Conservation (phyloP, 1,140 invertebrate genomes). For the Scaptomyza graminum region DNA sequence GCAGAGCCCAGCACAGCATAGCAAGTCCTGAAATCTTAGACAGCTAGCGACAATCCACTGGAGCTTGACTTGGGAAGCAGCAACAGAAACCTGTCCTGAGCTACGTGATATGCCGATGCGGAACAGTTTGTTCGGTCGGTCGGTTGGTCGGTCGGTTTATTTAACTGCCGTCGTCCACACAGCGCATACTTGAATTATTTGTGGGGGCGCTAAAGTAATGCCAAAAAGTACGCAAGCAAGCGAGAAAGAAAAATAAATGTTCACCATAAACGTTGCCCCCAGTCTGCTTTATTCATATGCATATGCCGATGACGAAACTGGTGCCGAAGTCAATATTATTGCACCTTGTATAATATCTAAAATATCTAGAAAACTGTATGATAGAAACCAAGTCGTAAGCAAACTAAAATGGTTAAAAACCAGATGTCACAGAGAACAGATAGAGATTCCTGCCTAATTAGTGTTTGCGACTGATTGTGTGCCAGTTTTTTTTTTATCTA, state of each 20-base stretch:
- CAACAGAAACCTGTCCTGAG: slow-evolving; percentile 29
- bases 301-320: no score
- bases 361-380: no score
- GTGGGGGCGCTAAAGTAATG: slow-evolving; percentile 62
- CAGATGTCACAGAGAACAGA: no score
- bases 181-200: slow-evolving; percentile 79
- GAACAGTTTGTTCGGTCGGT: not conserved
- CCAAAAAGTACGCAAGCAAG: slow-evolving; percentile 66
- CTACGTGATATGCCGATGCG: slow-evolving; percentile 11
- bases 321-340: no score
- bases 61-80: not conserved
- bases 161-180: slow-evolving; percentile 76
- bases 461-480: not conserved
- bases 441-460: no score
- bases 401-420: no score
- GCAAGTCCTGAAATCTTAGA: slow-evolving; percentile 14
- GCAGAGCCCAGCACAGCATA: not conserved
- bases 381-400: no score
- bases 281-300: no score
- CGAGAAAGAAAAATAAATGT: not conserved
- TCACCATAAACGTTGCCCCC: no score
- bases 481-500: slow-evolving; percentile 20
- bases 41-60: slow-evolving; percentile 2
- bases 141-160: slow-evolving; percentile 48
- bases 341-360: no score